Base-by-base conservation (phyloP, 2,113 vertebrate species). In the Climacteris rufus region DNA sequence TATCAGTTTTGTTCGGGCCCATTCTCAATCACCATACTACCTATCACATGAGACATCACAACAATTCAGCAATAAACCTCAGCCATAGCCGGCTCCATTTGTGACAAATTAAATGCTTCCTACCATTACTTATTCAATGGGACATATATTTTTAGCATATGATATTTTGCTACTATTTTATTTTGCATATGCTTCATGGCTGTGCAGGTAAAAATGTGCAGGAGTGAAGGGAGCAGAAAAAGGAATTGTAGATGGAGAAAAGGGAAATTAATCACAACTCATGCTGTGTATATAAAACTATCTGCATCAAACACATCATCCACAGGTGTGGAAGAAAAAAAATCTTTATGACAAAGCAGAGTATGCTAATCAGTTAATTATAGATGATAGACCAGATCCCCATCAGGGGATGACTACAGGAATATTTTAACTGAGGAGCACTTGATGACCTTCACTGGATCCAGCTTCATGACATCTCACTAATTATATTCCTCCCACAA, bases 301-400 rank as follows among this genome's bases (percentile, higher is more conserved):
- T 35, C 52, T 68, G 49, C 47, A 75, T 47, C 52, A 68, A 75
- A 63, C 57, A 78, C 27, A 74, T 66, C 42, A 70, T 35, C 37
- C 65, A 25, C 72, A 81, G 68, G 23, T 83, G 11, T 49, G 69
- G 35, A 86, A 66, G 61, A 54, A 90, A 85, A 85, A 87, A 63
- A 85, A 60, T 15, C 39, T 19, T 80, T 65, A 80, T 15, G 31
- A 80, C 56, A 89, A 69, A 74, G 49, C 20, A 75, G 24, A 42
- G 13, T 69, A 74, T 37, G 45, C 37, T 90, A 88, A 93, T 80
- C 47, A 93, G 27, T 72, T 88, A 95, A 86, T 94, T 90, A 77
- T 2, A 89, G 76, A 54, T 65, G 37, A 77, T 10, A 65, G 31
- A 49, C 14, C 25, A 90, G 53, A 39, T 70, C 28, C 74, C n/a